Conservation (phyloP, 2,888 invertebrate genomes). For the Macrophya annulata region DNA sequence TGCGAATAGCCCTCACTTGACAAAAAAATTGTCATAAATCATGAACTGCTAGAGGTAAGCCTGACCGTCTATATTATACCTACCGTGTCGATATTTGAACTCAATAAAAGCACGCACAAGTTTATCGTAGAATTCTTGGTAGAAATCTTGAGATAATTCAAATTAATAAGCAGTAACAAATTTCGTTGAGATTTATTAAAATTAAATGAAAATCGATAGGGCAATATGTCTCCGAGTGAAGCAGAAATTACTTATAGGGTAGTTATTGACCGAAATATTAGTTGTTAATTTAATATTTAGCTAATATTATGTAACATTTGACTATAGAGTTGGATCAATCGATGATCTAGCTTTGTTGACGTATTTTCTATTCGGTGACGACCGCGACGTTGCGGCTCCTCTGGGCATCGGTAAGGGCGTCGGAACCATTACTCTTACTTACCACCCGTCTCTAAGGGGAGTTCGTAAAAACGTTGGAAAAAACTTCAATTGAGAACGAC, state of each 20-base stretch:
- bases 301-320: background rate
- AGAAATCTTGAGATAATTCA: background rate
- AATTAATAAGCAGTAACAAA: background rate
- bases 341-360: slow-evolving; percentile 1
- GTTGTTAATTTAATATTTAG: background rate
- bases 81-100: background rate
- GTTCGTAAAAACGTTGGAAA: slow-evolving; percentile 38
- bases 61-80: background rate
- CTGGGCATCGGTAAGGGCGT: slow-evolving; percentile 34
- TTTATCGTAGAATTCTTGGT: background rate
- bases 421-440: slow-evolving; percentile 51
- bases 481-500: slow-evolving; percentile 51
- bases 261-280: background rate
- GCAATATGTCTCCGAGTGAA: background rate
- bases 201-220: background rate
- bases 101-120: background rate
- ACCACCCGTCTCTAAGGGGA: slow-evolving; percentile 46
- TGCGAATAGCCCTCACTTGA: background rate
- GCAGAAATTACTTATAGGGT: background rate
- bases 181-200: background rate
- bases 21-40: background rate
- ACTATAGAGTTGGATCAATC: slow-evolving; percentile 37
- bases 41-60: background rate
- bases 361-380: slow-evolving; percentile 28
- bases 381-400: slow-evolving; percentile 24